A percentile compares a stretch with the other conserved stretches of the same genome.
phyloP scores from a whole-genome alignment of 2,888 invertebrate genomes.

The Drosophila neonasuta region DNA sequence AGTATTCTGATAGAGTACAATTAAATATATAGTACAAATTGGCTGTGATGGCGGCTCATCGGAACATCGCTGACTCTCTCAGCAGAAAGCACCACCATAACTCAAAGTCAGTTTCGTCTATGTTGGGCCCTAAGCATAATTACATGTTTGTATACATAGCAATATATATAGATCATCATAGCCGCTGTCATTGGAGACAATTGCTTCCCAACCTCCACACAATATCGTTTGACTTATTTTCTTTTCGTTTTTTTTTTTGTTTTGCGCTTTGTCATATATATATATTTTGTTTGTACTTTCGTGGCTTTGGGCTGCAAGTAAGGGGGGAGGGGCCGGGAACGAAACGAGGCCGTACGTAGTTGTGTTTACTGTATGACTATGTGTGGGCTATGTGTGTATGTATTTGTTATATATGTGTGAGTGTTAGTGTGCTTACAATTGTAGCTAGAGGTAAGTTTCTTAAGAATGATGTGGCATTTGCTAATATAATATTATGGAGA shows the following conservation, averaged over 20 bases:
- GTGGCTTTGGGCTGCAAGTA: slow-evolving; percentile 75
- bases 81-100: slow-evolving; percentile 82
- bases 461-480: slow-evolving; percentile 48
- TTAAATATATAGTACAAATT: slow-evolving; percentile 33
- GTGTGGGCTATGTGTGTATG: slow-evolving; percentile 3
- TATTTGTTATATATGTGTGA: slow-evolving; percentile 4
- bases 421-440: slow-evolving; percentile 14
- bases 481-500: slow-evolving; percentile 27
- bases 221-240: slow-evolving; percentile 11
- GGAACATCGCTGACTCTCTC: slow-evolving; percentile 72
- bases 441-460: slow-evolving; percentile 30
- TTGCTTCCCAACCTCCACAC: slow-evolving; percentile 42
- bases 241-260: not conserved
- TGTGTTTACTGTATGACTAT: not conserved
- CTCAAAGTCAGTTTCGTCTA: slow-evolving; percentile 79
- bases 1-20: slow-evolving; percentile 55
- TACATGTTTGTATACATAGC: slow-evolving; percentile 7
- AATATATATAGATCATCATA: slow-evolving; percentile 20
- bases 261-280: too few relatives aligned
- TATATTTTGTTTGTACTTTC: not conserved
- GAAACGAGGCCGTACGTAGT: slow-evolving; percentile 6
- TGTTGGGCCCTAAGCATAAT: slow-evolving; percentile 72
- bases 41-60: slow-evolving; percentile 50
- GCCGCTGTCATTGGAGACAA: slow-evolving; percentile 29
- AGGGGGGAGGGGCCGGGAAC: slow-evolving; percentile 26